Evolutionary conservation across 2,797 vertebrate genomes (phyloP).

Genomic region (Antennarius maculatus): DNA sequence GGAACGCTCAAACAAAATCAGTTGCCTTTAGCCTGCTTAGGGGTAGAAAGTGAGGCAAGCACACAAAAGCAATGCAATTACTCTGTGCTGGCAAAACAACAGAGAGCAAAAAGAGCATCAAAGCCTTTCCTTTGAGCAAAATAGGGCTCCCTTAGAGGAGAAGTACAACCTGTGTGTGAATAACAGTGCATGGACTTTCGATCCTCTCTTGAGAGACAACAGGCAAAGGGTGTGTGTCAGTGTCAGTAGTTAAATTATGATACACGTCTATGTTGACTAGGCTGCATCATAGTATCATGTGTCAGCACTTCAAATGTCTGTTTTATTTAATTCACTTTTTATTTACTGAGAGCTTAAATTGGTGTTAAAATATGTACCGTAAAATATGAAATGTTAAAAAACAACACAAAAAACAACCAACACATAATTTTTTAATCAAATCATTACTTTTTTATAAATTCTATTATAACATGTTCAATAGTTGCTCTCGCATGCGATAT

Average conservation of each 20-base stretch:
- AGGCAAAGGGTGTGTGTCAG: slow-evolving; percentile 57
- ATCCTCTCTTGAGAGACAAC: slow-evolving; percentile 57
- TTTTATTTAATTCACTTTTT: not conserved
- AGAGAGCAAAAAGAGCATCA: slow-evolving; percentile 85
- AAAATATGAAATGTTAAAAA: not conserved
- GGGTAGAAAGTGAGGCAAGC: slow-evolving; percentile 83
- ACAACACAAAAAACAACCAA: not conserved
- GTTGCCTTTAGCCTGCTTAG: slow-evolving; percentile 86
- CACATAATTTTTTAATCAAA: too few relatives aligned
- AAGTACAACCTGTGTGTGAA: slow-evolving; percentile 78
- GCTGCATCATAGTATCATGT: slow-evolving; percentile 2
- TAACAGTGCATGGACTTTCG: slow-evolving; percentile 72
- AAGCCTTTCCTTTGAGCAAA: slow-evolving; percentile 81
- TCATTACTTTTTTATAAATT: not conserved
- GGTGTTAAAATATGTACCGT: not conserved
- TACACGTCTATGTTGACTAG: slow-evolving; percentile 35
- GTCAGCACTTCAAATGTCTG: not conserved
- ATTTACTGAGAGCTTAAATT: not conserved
- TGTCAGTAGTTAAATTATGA: slow-evolving; percentile 21
- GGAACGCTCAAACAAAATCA: slow-evolving; percentile 79
- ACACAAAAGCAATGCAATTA: slow-evolving; percentile 83
- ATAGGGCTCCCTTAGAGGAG: slow-evolving; percentile 78
- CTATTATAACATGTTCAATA: not conserved
- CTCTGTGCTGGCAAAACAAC: slow-evolving; percentile 85
- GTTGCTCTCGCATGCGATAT: not conserved